phyloP scores from a whole-genome alignment of 2,888 invertebrate genomes.

The Rutpela maculata region DNA sequence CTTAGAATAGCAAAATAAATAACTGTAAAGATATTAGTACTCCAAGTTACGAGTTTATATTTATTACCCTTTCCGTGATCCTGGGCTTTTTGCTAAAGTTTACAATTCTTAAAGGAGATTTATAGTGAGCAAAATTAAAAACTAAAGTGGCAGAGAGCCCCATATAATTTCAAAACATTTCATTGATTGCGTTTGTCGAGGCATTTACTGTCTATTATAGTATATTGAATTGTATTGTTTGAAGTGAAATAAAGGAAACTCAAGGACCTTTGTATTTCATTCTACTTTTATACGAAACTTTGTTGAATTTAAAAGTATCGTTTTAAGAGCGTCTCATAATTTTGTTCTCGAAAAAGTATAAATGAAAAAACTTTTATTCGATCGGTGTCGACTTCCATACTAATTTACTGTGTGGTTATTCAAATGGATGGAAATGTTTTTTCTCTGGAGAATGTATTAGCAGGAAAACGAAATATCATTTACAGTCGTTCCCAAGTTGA shows the following conservation, averaged over 20 bases:
- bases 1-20: conserved; percentile 44
- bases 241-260: conserved; percentile 11
- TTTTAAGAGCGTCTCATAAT: conserved; percentile 4
- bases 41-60: conserved; percentile 43
- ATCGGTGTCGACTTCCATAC: not conserved
- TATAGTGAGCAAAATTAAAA: conserved; percentile 38
- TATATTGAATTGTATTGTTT: conserved; percentile 13
- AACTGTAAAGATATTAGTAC: conserved; percentile 47
- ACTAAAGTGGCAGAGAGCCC: conserved; percentile 28
- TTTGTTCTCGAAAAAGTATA: not conserved
- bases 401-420: not conserved
- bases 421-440: not conserved
- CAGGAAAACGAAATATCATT: not conserved
- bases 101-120: conserved; percentile 34
- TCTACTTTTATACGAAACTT: not conserved
- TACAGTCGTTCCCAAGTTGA: too few species aligned
- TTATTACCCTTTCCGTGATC: conserved; percentile 35
- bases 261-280: conserved; percentile 4
- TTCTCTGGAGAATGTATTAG: not conserved
- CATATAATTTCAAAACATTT: conserved; percentile 27
- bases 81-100: conserved; percentile 24
- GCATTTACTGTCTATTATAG: conserved; percentile 25
- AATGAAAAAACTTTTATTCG: conserved; percentile 1
- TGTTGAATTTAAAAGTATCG: conserved; percentile 10
- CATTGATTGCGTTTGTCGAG: conserved; percentile 23